Conservation (phyloP, 1,140 invertebrate genomes). For the Lamellibrachia luymesi region DNA sequence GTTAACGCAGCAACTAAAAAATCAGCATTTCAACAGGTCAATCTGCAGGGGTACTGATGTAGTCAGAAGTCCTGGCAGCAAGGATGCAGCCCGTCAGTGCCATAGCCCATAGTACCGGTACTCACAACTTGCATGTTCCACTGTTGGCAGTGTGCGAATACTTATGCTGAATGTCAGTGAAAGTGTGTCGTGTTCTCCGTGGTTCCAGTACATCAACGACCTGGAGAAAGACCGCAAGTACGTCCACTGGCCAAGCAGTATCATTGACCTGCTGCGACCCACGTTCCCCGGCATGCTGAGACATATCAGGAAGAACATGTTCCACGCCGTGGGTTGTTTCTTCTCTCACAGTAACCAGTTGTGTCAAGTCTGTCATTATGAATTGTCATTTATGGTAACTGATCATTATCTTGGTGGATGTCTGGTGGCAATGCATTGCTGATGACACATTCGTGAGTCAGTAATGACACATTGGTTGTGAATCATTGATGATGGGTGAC, state of each 20-base stretch:
- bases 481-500: too few species aligned
- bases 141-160: background rate
- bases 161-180: constrained; percentile 6
- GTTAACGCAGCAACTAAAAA: too few species aligned
- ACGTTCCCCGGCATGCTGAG: constrained; percentile 96
- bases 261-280: constrained; percentile 87
- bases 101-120: too few species aligned
- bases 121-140: background rate
- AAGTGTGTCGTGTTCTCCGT: background rate
- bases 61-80: too few species aligned
- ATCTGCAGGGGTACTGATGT: too few species aligned
- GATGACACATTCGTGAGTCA: background rate
- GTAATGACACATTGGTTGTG: too few species aligned
- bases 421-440: background rate
- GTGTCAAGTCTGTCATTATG: background rate
- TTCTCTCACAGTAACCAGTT: background rate
- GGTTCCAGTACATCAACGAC: constrained; percentile 85
- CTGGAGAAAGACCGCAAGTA: constrained; percentile 89
- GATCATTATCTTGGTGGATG: background rate
- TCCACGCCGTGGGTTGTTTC: constrained; percentile 72
- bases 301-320: constrained; percentile 87
- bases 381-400: background rate
- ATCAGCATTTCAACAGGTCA: too few species aligned
- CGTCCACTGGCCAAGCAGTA: constrained; percentile 79
- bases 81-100: too few species aligned